Percentiles rank a stretch among this genome's conserved stretches.
These are phyloP conservation scores for Monochamus alternatus DNA, from an alignment of 2,888 invertebrate species.

Conservation along the genomic window DNA sequence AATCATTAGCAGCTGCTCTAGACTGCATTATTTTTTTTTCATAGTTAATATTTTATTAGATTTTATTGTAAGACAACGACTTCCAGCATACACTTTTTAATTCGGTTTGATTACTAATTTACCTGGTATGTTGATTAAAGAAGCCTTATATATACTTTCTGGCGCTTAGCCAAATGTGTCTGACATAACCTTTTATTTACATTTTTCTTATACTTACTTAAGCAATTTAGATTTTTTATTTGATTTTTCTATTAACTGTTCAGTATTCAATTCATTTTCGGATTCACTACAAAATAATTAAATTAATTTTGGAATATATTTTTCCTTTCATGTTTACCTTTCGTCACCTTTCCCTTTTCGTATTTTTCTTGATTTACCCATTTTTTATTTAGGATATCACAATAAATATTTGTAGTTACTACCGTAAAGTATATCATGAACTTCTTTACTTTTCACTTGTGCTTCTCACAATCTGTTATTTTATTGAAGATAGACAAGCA, in stretches of 20 bases:
- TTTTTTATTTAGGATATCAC: slow-evolving; percentile 65
- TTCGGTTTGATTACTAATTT: too few species aligned
- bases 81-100: too few species aligned
- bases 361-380: slow-evolving; percentile 89
- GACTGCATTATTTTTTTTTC: too few species aligned
- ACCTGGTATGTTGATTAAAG: too few species aligned
- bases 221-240: slow-evolving; percentile 63
- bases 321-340: slow-evolving; percentile 73
- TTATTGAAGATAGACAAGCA: too few species aligned
- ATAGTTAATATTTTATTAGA: too few species aligned
- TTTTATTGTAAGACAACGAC: too few species aligned
- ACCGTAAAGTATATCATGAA: slow-evolving; percentile 61
- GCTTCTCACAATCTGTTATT: not conserved
- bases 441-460: not conserved
- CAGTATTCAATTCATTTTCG: slow-evolving; percentile 70
- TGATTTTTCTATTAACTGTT: slow-evolving; percentile 62
- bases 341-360: slow-evolving; percentile 85
- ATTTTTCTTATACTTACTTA: slow-evolving; percentile 59
- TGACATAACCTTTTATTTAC: slow-evolving; percentile 56
- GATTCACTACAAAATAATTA: slow-evolving; percentile 75
- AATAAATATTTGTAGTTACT: slow-evolving; percentile 59
- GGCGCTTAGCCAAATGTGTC: not conserved
- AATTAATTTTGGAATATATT: not conserved
- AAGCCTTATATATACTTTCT: not conserved
- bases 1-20: too few species aligned